These are phyloP conservation scores for Gambusia affinis DNA, from an alignment of 2,113 vertebrate genomes.

Conservation along the genomic window DNA sequence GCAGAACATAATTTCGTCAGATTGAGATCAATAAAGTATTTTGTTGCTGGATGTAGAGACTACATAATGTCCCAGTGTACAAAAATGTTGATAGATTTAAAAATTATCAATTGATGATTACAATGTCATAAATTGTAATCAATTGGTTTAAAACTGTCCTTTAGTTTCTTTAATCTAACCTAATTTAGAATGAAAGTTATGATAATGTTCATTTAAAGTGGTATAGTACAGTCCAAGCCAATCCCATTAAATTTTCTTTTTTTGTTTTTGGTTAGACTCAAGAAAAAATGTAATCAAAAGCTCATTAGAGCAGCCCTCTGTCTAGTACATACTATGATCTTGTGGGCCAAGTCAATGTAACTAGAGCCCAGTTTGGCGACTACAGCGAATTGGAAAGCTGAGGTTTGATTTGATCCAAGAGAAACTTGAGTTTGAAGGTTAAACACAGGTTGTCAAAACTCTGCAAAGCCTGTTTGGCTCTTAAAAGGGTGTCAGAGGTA, in stretches of 20 bases:
- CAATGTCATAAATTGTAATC: not conserved
- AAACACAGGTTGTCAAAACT: conserved; percentile 71
- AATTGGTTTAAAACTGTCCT: not conserved
- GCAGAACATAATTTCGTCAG: no score
- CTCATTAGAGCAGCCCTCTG: not conserved
- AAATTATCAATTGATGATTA: not conserved
- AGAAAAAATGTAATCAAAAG: not conserved
- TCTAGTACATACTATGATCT: not conserved
- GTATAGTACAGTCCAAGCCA: not conserved
- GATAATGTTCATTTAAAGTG: not conserved
- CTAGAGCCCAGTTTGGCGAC: conserved; percentile 16
- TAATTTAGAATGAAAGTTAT: not conserved
- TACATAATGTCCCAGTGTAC: no score
- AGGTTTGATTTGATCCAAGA: conserved; percentile 38
- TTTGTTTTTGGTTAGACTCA: not conserved
- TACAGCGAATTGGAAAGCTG: conserved; percentile 17
- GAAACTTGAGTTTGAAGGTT: conserved; percentile 62
- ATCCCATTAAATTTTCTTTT: not conserved
- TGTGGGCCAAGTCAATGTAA: conserved; percentile 17
- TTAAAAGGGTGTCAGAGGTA: conserved; percentile 62
- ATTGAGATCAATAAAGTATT: no score
- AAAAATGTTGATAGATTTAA: not conserved
- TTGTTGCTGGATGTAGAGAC: no score
- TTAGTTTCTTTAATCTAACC: not conserved
- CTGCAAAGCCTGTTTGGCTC: conserved; percentile 35